Base-by-base conservation (phyloP, 2,888 invertebrate genomes). In the Tetrapedia diversipes region DNA sequence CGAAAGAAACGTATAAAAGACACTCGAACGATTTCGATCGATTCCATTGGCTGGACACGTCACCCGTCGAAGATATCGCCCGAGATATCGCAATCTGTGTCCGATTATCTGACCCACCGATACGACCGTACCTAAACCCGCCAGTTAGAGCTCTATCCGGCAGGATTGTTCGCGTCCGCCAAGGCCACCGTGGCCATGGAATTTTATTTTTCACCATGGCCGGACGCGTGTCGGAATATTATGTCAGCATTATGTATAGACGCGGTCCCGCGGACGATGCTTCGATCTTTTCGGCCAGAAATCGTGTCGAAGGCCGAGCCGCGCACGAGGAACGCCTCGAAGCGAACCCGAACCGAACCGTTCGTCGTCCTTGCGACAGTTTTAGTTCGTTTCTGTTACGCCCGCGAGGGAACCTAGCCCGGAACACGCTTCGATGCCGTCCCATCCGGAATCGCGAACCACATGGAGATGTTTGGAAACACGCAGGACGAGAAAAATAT, bases 181-280 rank as follows among this genome's bases (percentile, higher is more conserved):
- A 64, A 73, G 56, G 69, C 45, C 27, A 29, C 10, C 64, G 54
- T 39, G 65, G 60, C 64, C 70, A 22, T 45, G 56, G 67, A 78
- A 74, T 68, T 78, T 71, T 71, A 78, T 81, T 74, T 78, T 67
- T 81, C 66, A 69, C 63, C 53, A 27, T 54, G 41, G 11, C 41
- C 37, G 19, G 59, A 11, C 29, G 53, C 39, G 56, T 37, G 60
- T 39, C 71, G 57, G 37, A 65, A 29, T 66, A 56, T 83, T 83
- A 83, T 83, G 83, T 83, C 84, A 83, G 82, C 81, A 75, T 84
- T 84, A 83, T 81, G 84, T 83, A 84, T 83, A 83, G 83, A 74
- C 74, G 19, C 39, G 34, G 54, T 47, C 49, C 41, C 54, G 41
- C 34, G 24, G 57, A 67, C 61, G 71, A 82, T 82, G 74, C 65